Base-by-base conservation (phyloP, 2,888 invertebrate genomes). In the Cheilosia urbana region DNA sequence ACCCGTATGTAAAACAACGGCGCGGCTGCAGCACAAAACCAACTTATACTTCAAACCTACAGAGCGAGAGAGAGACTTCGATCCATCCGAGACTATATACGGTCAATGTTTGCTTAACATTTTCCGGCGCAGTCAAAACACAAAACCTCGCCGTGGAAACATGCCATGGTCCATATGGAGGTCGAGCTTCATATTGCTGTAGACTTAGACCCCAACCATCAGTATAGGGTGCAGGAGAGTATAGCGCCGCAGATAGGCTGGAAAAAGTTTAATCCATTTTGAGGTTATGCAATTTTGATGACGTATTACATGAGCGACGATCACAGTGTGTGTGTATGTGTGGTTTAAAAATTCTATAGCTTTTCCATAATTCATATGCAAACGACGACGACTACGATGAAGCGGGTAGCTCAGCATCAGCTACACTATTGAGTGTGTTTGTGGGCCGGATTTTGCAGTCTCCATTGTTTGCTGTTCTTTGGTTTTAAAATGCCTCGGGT, bases 201-300 rank as follows among this genome's bases (percentile, higher is more conserved):
- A 62, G 55, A 57, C 55, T 42, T 55, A 47, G 40, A 24, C 45
- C 58, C 55, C 17, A 7, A 30, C 57, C 65, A 21, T 40, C 21
- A 6, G 5, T 17, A 30, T 17, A 30, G 6, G 9, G 51, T 24
- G 19, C 40, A 58, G 42, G 21, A 58, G 69, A 42, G 55, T n/a
- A 53, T n/a, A 53, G 7, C 58, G 47, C 37, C 69, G 63, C 63
- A 81, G 65, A 78, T 81, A 87, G 84, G 87, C 84, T 85, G 84
- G 73, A 82, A 82, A 51, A 80, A 87, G 81, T 88, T 88, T 88
- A 88, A 88, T 88, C 88, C 87, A 88, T 87, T 88, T 88, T 87
- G 77, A 55, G 82, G 82, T 83, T 83, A 79, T 88, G 80, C 87
- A 88, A 87, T 87, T 87, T 88, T 88, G 88, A 88, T 88, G 88